Evolutionary conservation across 1,140 invertebrate species (phyloP).

Genomic region (Ostrea edulis): DNA sequence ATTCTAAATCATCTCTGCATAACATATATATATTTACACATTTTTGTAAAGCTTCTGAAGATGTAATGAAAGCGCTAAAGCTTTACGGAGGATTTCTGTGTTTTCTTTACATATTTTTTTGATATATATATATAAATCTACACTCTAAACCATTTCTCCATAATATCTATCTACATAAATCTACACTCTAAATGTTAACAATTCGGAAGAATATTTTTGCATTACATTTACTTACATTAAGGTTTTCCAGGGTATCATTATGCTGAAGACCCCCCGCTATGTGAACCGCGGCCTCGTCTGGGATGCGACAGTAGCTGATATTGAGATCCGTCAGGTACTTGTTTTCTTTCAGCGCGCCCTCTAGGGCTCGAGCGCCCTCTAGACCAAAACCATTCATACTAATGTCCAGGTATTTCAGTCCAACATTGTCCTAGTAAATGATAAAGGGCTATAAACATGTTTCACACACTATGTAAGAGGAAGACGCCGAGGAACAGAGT

Average conservation of each 20-base stretch:
- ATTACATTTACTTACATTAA: slow-evolving; percentile 61
- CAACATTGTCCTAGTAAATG: slow-evolving; percentile 70
- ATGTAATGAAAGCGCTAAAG: too few relatives aligned
- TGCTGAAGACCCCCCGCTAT: slow-evolving; percentile 69
- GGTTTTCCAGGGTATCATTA: slow-evolving; percentile 69
- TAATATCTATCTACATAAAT: too few relatives aligned
- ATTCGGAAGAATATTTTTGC: too few relatives aligned
- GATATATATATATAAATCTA: too few relatives aligned
- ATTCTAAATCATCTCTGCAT: too few relatives aligned
- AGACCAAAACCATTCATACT: slow-evolving; percentile 74
- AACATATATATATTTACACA: too few relatives aligned
- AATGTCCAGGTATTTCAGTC: slow-evolving; percentile 69
- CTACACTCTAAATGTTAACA: too few relatives aligned
- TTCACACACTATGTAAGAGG: neutral
- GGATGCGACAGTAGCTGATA: slow-evolving; percentile 73
- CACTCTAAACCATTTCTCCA: too few relatives aligned
- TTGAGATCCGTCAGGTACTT: slow-evolving; percentile 69
- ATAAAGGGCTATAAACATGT: neutral
- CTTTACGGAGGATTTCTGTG: too few relatives aligned
- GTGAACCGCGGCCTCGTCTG: slow-evolving; percentile 63
- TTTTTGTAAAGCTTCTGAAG: too few relatives aligned
- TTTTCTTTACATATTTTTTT: too few relatives aligned
- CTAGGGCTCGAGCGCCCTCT: slow-evolving; percentile 68
- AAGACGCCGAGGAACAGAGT: neutral
- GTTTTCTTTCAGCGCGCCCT: slow-evolving; percentile 70